A percentile compares a stretch with the other conserved stretches of the same genome.
These are phyloP conservation scores for Micromussa lordhowensis DNA, from an alignment of 92 coral and sea anemone genomes.

Conservation along the genomic window DNA sequence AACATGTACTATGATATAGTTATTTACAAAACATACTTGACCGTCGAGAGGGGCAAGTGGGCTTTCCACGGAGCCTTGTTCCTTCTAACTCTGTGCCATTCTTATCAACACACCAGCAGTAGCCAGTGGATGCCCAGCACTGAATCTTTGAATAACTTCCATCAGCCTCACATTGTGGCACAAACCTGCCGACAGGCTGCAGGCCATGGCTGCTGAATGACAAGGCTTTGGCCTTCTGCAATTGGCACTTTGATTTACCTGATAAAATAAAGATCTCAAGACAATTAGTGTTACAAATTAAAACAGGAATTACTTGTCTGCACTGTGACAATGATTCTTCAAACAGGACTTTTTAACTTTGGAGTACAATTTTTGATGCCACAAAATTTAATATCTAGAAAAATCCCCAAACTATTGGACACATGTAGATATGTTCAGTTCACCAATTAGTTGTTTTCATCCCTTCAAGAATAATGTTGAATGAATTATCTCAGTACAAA, in stretches of 20 bases:
- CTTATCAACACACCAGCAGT: slow-evolving; percentile 93
- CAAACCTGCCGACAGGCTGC: slow-evolving; percentile 87
- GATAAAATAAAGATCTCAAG: background rate
- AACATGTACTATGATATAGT: background rate
- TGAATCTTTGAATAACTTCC: slow-evolving; percentile 76
- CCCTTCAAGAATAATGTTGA: background rate
- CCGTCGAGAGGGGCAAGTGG: slow-evolving; percentile 61
- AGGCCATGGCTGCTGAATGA: slow-evolving; percentile 64
- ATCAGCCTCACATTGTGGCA: slow-evolving; percentile 74
- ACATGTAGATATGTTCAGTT: background rate
- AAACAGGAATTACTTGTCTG: too few species aligned
- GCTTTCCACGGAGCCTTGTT: slow-evolving; percentile 86
- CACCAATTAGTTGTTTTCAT: background rate
- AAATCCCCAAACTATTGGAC: too few species aligned
- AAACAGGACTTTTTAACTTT: too few species aligned
- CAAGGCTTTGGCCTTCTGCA: slow-evolving; percentile 75
- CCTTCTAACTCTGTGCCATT: slow-evolving; percentile 74
- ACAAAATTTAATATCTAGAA: too few species aligned
- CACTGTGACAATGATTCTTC: too few species aligned
- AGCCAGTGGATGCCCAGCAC: slow-evolving; percentile 96
- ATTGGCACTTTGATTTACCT: slow-evolving; percentile 78
- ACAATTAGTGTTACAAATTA: background rate
- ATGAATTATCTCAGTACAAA: background rate
- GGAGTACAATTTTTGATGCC: too few species aligned
- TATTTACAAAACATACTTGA: slow-evolving; percentile 50